A percentile compares a stretch with the other conserved stretches of the same genome.
phyloP scores from a whole-genome alignment of 2,888 invertebrate genomes.

The Sericinus montela region DNA sequence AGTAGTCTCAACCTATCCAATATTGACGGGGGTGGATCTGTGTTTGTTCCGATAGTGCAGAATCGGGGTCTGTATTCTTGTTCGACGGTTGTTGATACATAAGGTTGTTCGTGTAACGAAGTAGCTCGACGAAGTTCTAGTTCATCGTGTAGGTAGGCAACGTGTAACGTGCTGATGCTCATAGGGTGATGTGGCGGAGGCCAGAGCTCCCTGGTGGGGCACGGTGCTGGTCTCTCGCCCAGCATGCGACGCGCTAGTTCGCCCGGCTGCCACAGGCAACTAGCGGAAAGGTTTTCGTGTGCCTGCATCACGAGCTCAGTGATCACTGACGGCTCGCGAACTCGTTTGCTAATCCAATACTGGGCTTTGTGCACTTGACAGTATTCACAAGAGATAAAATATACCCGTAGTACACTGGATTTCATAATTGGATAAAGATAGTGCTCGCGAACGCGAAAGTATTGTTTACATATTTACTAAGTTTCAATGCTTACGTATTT shows the following conservation, averaged over 20 bases:
- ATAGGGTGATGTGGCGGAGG: slow-evolving; percentile 53
- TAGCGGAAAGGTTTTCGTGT: slow-evolving; percentile 69
- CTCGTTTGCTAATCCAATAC: slow-evolving; percentile 64
- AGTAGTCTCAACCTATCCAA: slow-evolving; percentile 43
- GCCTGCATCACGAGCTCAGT: slow-evolving; percentile 63
- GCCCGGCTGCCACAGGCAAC: slow-evolving; percentile 73
- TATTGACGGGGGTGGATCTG: slow-evolving; percentile 57
- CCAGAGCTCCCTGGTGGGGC: slow-evolving; percentile 66
- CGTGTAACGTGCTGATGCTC: slow-evolving; percentile 68
- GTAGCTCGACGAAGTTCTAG: slow-evolving; percentile 50
- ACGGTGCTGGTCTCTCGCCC: slow-evolving; percentile 69
- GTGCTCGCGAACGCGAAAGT: slow-evolving; percentile 7
- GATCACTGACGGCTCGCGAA: slow-evolving; percentile 52
- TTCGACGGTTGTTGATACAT: slow-evolving; percentile 38
- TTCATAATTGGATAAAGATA: slow-evolving; percentile 27
- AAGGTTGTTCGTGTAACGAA: slow-evolving; percentile 49
- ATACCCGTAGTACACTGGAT: slow-evolving; percentile 24
- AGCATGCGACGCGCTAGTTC: slow-evolving; percentile 69
- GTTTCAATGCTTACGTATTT: too few relatives aligned
- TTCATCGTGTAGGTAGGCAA: slow-evolving; percentile 63
- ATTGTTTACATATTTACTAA: too few relatives aligned
- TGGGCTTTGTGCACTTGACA: slow-evolving; percentile 63
- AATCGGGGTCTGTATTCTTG: slow-evolving; percentile 42
- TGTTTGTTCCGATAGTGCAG: slow-evolving; percentile 68
- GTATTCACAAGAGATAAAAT: slow-evolving; percentile 55